Evolutionary conservation across 2,113 vertebrate species (phyloP).

Genomic region (Tauraco erythrolophus): DNA sequence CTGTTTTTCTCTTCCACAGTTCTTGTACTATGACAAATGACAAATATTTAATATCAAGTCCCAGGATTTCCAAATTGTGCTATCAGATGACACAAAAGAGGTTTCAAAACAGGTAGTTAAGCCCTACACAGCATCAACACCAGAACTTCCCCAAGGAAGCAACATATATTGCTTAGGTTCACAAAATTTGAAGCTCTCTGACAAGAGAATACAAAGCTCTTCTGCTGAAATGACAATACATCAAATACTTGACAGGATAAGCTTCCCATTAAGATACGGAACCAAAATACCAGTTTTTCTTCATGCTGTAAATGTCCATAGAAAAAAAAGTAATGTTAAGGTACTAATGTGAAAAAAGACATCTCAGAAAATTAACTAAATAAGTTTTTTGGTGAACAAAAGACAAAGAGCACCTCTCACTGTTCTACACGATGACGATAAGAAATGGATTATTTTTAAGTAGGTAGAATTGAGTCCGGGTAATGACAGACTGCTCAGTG

Average conservation of each 20-base stretch:
- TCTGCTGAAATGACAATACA: not conserved
- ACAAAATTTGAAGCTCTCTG: not conserved
- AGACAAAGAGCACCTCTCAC: not conserved
- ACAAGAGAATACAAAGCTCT: not conserved
- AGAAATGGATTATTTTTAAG: not conserved
- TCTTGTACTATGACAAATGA: not conserved
- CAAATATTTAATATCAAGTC: not conserved
- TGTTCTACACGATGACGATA: not conserved
- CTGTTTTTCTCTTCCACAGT: not conserved
- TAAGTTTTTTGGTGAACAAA: not conserved
- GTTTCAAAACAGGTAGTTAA: not conserved
- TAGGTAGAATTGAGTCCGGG: constrained; percentile 9
- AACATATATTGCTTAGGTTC: not conserved
- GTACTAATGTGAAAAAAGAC: not conserved
- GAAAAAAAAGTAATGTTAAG: not conserved
- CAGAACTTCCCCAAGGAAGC: not conserved
- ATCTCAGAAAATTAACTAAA: not conserved
- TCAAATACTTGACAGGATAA: not conserved
- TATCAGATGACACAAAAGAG: not conserved
- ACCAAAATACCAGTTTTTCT: not conserved
- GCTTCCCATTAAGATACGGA: not conserved
- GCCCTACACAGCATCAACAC: not conserved
- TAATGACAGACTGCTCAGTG: not conserved
- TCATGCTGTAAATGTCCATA: not conserved
- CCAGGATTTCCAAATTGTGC: not conserved